These are phyloP conservation scores for Ariolimax columbianus DNA, from an alignment of 2,888 invertebrate species.

Conservation along the genomic window DNA sequence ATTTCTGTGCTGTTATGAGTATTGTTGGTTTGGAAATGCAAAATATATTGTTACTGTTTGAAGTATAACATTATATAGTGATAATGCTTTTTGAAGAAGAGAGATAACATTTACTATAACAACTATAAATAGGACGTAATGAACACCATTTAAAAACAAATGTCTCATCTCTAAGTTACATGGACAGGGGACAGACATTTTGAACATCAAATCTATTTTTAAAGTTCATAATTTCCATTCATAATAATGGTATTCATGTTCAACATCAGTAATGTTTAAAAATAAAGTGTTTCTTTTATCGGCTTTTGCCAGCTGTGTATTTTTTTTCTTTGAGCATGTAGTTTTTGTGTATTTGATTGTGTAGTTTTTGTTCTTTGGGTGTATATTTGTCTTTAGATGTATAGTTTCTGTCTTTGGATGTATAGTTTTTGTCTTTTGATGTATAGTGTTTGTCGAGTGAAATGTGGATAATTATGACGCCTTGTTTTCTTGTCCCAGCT, in stretches of 20 bases:
- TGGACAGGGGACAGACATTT: not conserved
- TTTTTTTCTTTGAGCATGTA: too few relatives aligned
- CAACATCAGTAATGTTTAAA: not conserved
- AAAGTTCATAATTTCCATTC: not conserved
- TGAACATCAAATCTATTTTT: not conserved
- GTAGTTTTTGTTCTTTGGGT: too few relatives aligned
- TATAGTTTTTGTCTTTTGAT: too few relatives aligned
- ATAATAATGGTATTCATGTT: not conserved
- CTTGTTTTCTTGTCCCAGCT: too few relatives aligned
- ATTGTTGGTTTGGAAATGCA: conserved; percentile 1
- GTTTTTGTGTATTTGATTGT: too few relatives aligned
- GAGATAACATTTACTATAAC: not conserved
- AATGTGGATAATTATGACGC: too few relatives aligned
- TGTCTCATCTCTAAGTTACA: not conserved
- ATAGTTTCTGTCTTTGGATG: too few relatives aligned
- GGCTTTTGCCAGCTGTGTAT: not conserved
- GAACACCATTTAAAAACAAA: not conserved
- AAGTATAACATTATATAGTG: not conserved
- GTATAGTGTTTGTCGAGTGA: too few relatives aligned
- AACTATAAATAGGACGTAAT: not conserved
- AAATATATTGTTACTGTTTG: not conserved
- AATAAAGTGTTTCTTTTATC: not conserved
- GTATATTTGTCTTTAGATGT: too few relatives aligned
- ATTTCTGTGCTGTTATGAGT: not conserved
- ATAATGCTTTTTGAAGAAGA: not conserved